phyloP scores from a whole-genome alignment of 2,888 invertebrate genomes.

The Lycaena phlaeas region DNA sequence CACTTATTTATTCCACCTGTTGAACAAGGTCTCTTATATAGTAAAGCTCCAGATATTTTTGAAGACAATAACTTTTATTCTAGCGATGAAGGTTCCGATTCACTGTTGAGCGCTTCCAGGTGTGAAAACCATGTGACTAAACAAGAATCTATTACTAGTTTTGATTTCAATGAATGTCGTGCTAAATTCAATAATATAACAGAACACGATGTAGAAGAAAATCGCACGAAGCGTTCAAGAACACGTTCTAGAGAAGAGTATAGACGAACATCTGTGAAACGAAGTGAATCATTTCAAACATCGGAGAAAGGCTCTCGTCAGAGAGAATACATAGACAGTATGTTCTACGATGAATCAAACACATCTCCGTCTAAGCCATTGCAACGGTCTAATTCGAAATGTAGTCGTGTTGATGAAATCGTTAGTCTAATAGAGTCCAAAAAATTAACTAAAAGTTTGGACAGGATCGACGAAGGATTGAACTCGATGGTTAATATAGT shows the following conservation, averaged over 20 bases:
- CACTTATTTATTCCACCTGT: slow-evolving; percentile 77
- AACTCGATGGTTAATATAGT: slow-evolving; percentile 82
- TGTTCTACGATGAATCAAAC: slow-evolving; percentile 68
- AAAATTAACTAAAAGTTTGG: slow-evolving; percentile 82
- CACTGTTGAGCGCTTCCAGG: slow-evolving; percentile 77
- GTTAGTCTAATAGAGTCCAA: slow-evolving; percentile 74
- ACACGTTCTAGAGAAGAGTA: slow-evolving; percentile 53
- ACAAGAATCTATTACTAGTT: slow-evolving; percentile 44
- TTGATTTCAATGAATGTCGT: slow-evolving; percentile 67
- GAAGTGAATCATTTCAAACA: slow-evolving; percentile 65
- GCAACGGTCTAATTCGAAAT: slow-evolving; percentile 47
- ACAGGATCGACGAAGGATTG: slow-evolving; percentile 82
- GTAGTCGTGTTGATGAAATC: slow-evolving; percentile 60
- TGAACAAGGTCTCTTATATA: slow-evolving; percentile 72
- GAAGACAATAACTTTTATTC: slow-evolving; percentile 71
- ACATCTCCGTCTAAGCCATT: slow-evolving; percentile 25
- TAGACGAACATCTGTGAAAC: slow-evolving; percentile 47
- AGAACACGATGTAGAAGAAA: slow-evolving; percentile 59
- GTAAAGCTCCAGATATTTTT: slow-evolving; percentile 66
- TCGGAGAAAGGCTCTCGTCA: slow-evolving; percentile 59
- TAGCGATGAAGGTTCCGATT: slow-evolving; percentile 80
- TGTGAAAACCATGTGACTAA: slow-evolving; percentile 51
- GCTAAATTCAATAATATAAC: slow-evolving; percentile 72
- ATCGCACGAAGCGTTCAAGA: slow-evolving; percentile 40
- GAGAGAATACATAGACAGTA: slow-evolving; percentile 72